Base-by-base conservation (phyloP, 2,797 vertebrate species). In the Remorina albescens region DNA sequence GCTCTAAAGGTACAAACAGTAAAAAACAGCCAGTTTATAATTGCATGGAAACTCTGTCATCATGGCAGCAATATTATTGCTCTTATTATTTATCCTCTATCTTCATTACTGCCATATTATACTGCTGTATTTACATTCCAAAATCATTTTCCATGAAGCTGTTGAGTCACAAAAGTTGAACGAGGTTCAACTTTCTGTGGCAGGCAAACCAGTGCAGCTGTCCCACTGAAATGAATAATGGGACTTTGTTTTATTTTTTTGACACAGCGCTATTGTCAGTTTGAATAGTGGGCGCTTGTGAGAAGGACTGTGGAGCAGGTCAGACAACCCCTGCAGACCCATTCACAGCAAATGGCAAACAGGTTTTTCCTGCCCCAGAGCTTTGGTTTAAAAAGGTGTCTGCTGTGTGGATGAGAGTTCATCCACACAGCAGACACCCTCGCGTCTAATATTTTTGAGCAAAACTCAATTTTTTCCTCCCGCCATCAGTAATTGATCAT, bases 391-490 rank as follows among this genome's bases (percentile, higher is more conserved):
- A 82, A 67, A 30, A 10, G 30, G 26, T 71, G 71, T 83, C 70
- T 82, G 78, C 76, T 80, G 78, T 78, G 47, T 67, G 63, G 41
- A 62, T 74, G 63, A 83, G 32, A 80, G 66, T 71, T 82, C 82
- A 60, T 75, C 80, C 76, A n/a, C n/a, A n/a, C n/a, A n/a, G n/a
- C n/a, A n/a, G 74, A 84, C 73, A 85, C 71, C 67, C 71, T 42
- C 55, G 80, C 75, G 84, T 86, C 71, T 82, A 72, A 85, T 89
- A 86, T 77, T 60, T 86, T 58, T 36, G 60, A 82, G 74, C 77
- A 82, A 84, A 86, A 87, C 77, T 83, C 77, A 41, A 84, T 89
- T 90, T 91, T 80, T 76, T 70, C 63, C 71, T 80, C 66, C 68
- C 78, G 62, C 75, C 78, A 79, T 66, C 83, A 81, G 80, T 65